Evolutionary conservation across 2,797 vertebrate genomes (phyloP), one percentile per base, ranked within the genome.

Genomic region (Moxostoma hubbsi): DNA sequence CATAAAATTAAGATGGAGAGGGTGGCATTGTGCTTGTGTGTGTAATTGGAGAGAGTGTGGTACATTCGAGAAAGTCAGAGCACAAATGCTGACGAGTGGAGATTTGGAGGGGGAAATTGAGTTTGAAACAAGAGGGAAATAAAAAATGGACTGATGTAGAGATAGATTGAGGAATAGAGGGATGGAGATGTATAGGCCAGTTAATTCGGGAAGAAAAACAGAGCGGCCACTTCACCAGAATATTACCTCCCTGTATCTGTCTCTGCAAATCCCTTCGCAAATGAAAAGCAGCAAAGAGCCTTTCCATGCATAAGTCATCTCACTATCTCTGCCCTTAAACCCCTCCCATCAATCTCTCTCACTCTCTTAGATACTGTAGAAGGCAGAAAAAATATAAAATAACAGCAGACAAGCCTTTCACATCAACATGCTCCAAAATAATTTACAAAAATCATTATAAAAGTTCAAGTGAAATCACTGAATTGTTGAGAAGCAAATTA

Each of bases 51-150:
- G 58, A 53, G 46, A 47, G 81, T 57, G 70, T 46, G 43, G 69
- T 66, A 65, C 57, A 70, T 84, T 74, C 55, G 55, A 82, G 61
- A 70, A 69, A 82, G 81, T 77, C 75, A 16, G 53, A 13, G 65
- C 66, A 85, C 85, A 85, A 85, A 79, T 92, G 91, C 91, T 93
- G 91, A 93, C 75, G 62, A 80, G 83, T 63, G 85, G 73, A 87
- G 81, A 91, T 90, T 90, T 47, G 77, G 69, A 80, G 85, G 79
- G 65, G 82, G 89, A 88, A 91, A 90, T 86, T 85, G 86, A 85
- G 86, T 90, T 89, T 90, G 88, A 91, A 92, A 90, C 88, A 89
- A 89, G 83, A 83, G 84, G 86, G 86, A 92, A 90, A 91, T 90
- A 88, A 91, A 83, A 90, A 89, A 91, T 90, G 66, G 82, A 87